Evolutionary conservation across 1,140 invertebrate genomes (phyloP).

Genomic region (Choristoneura fumiferana): DNA sequence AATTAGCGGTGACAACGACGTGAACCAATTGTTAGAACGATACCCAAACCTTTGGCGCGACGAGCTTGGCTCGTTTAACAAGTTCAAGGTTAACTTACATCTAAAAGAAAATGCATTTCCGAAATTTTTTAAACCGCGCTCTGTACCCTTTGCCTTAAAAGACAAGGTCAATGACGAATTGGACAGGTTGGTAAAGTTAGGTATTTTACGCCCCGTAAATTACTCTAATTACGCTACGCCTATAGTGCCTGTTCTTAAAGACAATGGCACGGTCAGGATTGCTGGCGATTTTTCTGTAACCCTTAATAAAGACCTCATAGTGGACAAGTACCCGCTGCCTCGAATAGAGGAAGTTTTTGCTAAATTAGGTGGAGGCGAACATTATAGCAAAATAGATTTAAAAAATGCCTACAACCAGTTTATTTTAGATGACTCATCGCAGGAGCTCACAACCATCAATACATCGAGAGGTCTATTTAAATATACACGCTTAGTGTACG

Average conservation of each 20-base stretch:
- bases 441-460: conserved; percentile 43
- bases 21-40: conserved; percentile 20
- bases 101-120: conserved; percentile 28
- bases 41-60: conserved; percentile 29
- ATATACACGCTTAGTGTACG: conserved; percentile 49
- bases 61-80: conserved; percentile 39
- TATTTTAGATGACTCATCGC: conserved; percentile 34
- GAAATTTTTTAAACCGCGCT: conserved; percentile 38
- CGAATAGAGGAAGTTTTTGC: conserved; percentile 39
- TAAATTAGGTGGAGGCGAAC: conserved; percentile 34
- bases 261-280: conserved; percentile 32
- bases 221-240: conserved; percentile 33
- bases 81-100: conserved; percentile 34
- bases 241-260: conserved; percentile 39
- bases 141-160: conserved; percentile 33
- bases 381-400: conserved; percentile 46
- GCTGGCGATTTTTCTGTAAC: conserved; percentile 37
- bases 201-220: conserved; percentile 31
- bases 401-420: conserved; percentile 49
- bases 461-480: conserved; percentile 48
- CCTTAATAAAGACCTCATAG: conserved; percentile 33
- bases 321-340: conserved; percentile 38
- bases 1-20: not conserved
- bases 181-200: conserved; percentile 28
- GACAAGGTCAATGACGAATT: conserved; percentile 30